Conservation (phyloP, 2,797 vertebrate species). For the Morelia viridis region DNA sequence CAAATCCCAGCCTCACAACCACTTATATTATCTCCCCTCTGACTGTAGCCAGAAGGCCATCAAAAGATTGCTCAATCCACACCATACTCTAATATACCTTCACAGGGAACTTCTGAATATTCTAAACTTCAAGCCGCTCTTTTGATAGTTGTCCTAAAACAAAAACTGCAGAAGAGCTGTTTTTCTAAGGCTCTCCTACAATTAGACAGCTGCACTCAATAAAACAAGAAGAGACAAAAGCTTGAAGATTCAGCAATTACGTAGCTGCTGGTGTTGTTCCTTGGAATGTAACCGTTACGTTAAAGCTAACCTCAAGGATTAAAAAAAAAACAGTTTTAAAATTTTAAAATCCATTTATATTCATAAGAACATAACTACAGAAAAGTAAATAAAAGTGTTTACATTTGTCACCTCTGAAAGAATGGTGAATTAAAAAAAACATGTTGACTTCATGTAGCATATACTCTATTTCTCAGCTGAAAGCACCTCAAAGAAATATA, state of each 20-base stretch:
- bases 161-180: too few relatives aligned
- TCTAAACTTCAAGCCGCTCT: slow-evolving; percentile 31
- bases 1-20: not conserved
- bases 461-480: not conserved
- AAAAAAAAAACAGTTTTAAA: not conserved
- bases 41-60: not conserved
- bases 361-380: not conserved
- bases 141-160: not conserved
- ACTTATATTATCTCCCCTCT: not conserved
- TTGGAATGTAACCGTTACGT: not conserved
- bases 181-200: not conserved
- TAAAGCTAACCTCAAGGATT: not conserved
- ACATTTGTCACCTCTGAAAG: not conserved
- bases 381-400: not conserved
- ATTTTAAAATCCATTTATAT: not conserved
- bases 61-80: not conserved
- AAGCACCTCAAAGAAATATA: not conserved
- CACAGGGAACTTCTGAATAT: slow-evolving; percentile 35
- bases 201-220: not conserved
- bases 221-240: not conserved
- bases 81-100: slow-evolving; percentile 40
- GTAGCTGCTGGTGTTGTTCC: not conserved
- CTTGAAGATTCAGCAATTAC: not conserved
- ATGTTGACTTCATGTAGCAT: not conserved
- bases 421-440: not conserved